These are phyloP conservation scores for Actinernus sp. DNA, from an alignment of 92 coral and sea anemone species.

Conservation along the genomic window DNA sequence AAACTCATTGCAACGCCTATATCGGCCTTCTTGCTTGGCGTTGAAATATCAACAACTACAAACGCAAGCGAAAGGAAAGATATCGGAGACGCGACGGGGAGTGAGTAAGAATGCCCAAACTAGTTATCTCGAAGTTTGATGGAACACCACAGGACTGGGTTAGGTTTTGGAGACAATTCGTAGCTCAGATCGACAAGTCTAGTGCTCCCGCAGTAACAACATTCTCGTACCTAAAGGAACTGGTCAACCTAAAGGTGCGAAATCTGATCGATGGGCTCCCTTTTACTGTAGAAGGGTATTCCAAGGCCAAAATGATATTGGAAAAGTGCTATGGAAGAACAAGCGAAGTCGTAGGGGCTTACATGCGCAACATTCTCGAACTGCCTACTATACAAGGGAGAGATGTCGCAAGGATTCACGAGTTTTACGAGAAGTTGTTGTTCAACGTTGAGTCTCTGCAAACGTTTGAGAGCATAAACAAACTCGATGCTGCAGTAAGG, in stretches of 20 bases:
- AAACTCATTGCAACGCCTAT: too few relatives aligned
- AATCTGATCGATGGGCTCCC: conserved; percentile 69
- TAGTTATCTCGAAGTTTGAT: background rate
- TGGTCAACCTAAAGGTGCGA: conserved; percentile 46
- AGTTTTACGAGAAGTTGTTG: conserved; percentile 55
- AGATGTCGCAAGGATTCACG: conserved; percentile 58
- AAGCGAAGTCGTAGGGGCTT: conserved; percentile 56
- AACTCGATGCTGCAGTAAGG: conserved; percentile 23
- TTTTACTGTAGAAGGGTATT: conserved; percentile 57
- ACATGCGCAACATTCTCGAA: conserved; percentile 55
- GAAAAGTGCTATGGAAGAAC: conserved; percentile 40
- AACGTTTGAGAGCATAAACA: conserved; percentile 17
- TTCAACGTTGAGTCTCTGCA: conserved; percentile 68
- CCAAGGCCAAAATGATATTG: conserved; percentile 31
- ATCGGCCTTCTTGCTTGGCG: too few relatives aligned
- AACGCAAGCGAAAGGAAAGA: too few relatives aligned
- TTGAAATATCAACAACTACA: too few relatives aligned
- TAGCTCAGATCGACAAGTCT: conserved; percentile 30
- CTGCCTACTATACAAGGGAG: conserved; percentile 50
- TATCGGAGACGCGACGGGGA: too few relatives aligned
- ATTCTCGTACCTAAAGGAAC: conserved; percentile 63
- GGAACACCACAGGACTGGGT: background rate
- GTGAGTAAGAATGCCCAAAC: too few relatives aligned
- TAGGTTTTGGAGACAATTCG: conserved; percentile 3
- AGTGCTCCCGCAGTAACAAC: conserved; percentile 33